These are phyloP conservation scores for Cheiracanthium punctorium DNA, from an alignment of 2,888 invertebrate genomes.

Conservation along the genomic window DNA sequence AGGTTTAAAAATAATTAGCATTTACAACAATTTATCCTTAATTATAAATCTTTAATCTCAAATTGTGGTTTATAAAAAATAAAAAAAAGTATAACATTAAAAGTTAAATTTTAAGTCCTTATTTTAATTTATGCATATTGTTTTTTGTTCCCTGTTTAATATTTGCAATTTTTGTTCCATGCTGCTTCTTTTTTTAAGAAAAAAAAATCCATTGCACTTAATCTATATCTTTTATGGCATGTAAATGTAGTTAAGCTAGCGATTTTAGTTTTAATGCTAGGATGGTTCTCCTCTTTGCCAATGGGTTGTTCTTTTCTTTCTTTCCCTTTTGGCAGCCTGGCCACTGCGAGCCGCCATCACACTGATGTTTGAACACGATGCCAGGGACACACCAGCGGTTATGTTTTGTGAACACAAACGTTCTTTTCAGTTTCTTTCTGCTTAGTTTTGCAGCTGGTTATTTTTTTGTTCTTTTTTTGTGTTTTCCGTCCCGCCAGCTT, in stretches of 20 bases:
- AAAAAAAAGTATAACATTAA: no score
- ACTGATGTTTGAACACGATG: slow-evolving; percentile 68
- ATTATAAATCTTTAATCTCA: no score
- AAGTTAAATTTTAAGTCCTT: not conserved
- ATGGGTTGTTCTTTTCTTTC: slow-evolving; percentile 67
- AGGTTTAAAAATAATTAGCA: no score
- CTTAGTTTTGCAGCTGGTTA: slow-evolving; percentile 68
- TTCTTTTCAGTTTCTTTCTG: slow-evolving; percentile 60
- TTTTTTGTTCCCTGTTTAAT: slow-evolving; percentile 24
- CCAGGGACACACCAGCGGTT: slow-evolving; percentile 68
- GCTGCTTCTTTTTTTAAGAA: slow-evolving; percentile 24
- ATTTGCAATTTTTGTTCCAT: slow-evolving; percentile 25
- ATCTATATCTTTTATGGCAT: slow-evolving; percentile 44
- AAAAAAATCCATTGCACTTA: slow-evolving; percentile 39
- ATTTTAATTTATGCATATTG: slow-evolving; percentile 14
- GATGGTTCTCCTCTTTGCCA: slow-evolving; percentile 68
- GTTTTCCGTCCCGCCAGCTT: slow-evolving; percentile 80
- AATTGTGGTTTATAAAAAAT: no score
- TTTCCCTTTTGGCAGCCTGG: slow-evolving; percentile 69
- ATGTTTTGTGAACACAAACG: slow-evolving; percentile 65
- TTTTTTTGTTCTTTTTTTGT: slow-evolving; percentile 58
- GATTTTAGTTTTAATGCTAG: slow-evolving; percentile 63
- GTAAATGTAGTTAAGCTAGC: slow-evolving; percentile 58
- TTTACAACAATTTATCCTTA: no score
- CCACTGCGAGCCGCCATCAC: slow-evolving; percentile 68